A percentile compares a stretch with the other conserved stretches of the same genome.
These are phyloP conservation scores for Petrophora chlorosata DNA, from an alignment of 2,888 invertebrate genomes.

Conservation along the genomic window DNA sequence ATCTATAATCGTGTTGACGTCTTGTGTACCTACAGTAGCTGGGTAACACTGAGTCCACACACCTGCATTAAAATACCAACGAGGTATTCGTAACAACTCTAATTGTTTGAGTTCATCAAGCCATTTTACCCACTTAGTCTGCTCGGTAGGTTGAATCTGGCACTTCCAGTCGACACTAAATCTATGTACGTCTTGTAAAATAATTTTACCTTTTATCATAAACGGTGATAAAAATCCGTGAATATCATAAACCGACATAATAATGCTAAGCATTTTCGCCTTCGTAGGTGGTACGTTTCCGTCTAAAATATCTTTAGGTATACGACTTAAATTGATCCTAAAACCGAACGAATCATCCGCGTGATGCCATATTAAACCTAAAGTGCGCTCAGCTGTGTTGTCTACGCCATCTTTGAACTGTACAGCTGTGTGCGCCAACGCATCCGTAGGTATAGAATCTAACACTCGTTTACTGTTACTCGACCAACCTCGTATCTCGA, in stretches of 20 bases:
- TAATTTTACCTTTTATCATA: slow-evolving; percentile 30
- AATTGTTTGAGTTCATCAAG: slow-evolving; percentile 2
- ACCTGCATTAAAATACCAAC: slow-evolving; percentile 1
- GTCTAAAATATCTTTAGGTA: slow-evolving; percentile 19
- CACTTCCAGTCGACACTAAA: slow-evolving; percentile 22
- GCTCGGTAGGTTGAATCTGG: background rate
- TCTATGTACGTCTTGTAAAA: slow-evolving; percentile 30
- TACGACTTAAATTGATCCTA: slow-evolving; percentile 23
- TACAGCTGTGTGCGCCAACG: background rate
- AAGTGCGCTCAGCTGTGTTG: slow-evolving; percentile 6
- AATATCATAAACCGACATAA: slow-evolving; percentile 34
- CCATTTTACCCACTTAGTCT: slow-evolving; percentile 10
- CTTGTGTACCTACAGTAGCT: background rate
- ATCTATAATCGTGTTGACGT: background rate
- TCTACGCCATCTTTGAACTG: background rate
- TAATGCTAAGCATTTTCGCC: slow-evolving; percentile 20
- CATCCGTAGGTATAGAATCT: background rate
- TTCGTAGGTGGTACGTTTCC: slow-evolving; percentile 29
- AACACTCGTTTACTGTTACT: background rate
- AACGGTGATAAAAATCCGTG: slow-evolving; percentile 32
- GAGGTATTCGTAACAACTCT: slow-evolving; percentile 7
- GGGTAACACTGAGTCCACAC: background rate
- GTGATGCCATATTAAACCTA: slow-evolving; percentile 33
- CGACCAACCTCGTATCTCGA: background rate
- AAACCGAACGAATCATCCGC: slow-evolving; percentile 24